These are phyloP conservation scores for Antigone vipio DNA, from an alignment of 2,113 vertebrate genomes.

Conservation along the genomic window DNA sequence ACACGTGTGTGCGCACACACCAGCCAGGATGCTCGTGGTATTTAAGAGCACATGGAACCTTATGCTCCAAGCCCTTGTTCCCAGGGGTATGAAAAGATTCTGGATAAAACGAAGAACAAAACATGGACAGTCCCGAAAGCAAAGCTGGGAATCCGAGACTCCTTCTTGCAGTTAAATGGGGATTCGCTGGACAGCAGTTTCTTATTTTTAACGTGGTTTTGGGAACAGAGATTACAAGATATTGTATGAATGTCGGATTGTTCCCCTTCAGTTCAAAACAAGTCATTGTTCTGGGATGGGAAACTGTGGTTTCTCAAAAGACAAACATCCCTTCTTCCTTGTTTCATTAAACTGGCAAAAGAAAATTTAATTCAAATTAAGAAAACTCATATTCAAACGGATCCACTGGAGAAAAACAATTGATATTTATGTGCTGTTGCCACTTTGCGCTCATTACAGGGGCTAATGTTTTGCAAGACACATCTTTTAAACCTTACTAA, in stretches of 20 bases:
- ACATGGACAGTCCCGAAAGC: neutral
- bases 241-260: neutral
- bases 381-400: neutral
- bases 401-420: constrained; percentile 37
- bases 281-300: constrained; percentile 14
- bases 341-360: constrained; percentile 36
- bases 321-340: constrained; percentile 6
- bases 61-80: neutral
- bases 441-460: constrained; percentile 37
- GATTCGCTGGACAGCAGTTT: neutral
- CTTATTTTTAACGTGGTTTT: neutral
- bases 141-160: neutral
- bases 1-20: too few relatives aligned
- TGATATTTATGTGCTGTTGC: constrained; percentile 35
- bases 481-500: constrained; percentile 57
- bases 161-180: neutral
- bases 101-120: neutral
- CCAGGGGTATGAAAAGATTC: neutral
- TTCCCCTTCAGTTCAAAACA: constrained; percentile 9
- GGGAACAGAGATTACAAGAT: constrained; percentile 27
- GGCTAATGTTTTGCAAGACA: constrained; percentile 48
- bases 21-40: neutral
- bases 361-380: constrained; percentile 38
- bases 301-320: constrained; percentile 31
- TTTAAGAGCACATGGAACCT: neutral